These are phyloP conservation scores for Delichon dasypus DNA, from an alignment of 2,797 vertebrate species.

Conservation along the genomic window DNA sequence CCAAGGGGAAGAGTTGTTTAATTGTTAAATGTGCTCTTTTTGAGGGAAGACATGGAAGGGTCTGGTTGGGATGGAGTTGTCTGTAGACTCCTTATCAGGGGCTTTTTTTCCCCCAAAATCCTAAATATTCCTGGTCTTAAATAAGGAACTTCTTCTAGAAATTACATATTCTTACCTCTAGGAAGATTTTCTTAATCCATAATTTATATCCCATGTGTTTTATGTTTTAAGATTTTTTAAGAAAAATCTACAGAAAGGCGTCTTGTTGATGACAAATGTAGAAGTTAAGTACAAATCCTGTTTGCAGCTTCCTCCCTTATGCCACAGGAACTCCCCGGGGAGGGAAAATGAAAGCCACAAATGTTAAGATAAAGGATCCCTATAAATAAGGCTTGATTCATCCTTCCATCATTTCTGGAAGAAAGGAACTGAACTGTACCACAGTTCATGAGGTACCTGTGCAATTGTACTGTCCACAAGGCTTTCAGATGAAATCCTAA, in stretches of 20 bases:
- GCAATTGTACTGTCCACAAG: neutral
- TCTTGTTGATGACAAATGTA: neutral
- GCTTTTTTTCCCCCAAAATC: neutral
- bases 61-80: neutral
- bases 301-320: neutral
- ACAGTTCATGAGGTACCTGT: neutral
- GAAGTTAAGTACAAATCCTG: neutral
- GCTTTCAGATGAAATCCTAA: neutral
- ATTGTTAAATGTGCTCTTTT: neutral
- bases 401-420: neutral
- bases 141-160: neutral
- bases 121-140: neutral
- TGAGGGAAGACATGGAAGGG: rapidly evolving
- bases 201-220: neutral
- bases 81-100: neutral
- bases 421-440: neutral
- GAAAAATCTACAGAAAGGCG: neutral
- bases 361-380: neutral
- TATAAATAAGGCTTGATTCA: conserved; percentile 10
- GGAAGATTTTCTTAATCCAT: neutral
- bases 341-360: neutral
- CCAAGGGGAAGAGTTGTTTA: neutral
- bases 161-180: neutral
- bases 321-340: neutral
- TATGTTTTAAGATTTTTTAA: neutral